Conservation (phyloP, 2,797 vertebrate genomes). For the Notamacropus eugenii region DNA sequence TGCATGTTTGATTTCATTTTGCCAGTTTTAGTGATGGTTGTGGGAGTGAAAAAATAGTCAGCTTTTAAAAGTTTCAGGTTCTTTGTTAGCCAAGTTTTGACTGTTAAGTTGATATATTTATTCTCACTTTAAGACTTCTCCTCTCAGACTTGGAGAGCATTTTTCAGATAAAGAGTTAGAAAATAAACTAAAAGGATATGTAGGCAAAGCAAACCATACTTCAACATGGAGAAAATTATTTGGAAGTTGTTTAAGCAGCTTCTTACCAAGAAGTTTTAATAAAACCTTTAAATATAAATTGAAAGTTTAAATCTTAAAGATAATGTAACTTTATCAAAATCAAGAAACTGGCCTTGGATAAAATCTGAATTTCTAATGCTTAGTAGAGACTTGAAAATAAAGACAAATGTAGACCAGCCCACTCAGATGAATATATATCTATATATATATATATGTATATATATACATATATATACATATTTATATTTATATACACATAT, state of each 20-base stretch:
- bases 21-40: background rate
- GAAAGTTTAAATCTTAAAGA: background rate
- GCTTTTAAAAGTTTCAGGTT: background rate
- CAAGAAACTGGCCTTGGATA: background rate
- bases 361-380: slow-evolving; percentile 20
- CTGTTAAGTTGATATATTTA: background rate
- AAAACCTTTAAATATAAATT: slow-evolving; percentile 4
- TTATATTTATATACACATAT: no score
- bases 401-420: background rate
- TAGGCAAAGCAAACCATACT: background rate
- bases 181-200: background rate
- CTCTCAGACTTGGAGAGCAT: background rate
- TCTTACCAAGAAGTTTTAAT: background rate
- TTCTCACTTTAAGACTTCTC: background rate
- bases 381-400: slow-evolving; percentile 16
- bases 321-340: background rate
- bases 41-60: background rate
- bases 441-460: no score
- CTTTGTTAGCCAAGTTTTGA: background rate
- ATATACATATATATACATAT: no score
- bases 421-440: background rate
- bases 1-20: background rate
- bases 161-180: background rate
- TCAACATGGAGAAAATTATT: slow-evolving; percentile 21
- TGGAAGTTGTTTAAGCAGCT: background rate